These are phyloP conservation scores for Chaetorhynchus papuensis DNA, from an alignment of 2,113 vertebrate genomes.

Conservation along the genomic window DNA sequence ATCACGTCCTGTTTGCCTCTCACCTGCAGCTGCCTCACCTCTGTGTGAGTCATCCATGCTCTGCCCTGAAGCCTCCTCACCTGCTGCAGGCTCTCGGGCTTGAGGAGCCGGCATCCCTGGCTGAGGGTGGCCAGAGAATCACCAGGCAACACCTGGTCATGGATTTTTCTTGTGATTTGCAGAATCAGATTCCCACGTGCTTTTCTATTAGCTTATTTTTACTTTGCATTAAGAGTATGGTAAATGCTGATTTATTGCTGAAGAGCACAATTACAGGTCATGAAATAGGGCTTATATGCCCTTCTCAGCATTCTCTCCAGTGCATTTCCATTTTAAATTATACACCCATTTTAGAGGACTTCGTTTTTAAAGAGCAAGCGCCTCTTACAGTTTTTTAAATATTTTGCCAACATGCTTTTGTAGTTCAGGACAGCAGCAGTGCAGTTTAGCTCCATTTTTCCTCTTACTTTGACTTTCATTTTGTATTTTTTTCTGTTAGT, in stretches of 20 bases:
- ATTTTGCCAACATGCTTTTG: neutral
- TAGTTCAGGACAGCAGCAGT: neutral
- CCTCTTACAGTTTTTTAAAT: neutral
- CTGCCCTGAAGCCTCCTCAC: too few species aligned
- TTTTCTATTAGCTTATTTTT: neutral
- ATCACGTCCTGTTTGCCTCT: too few species aligned
- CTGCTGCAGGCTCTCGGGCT: too few species aligned
- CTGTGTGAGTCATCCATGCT: too few species aligned
- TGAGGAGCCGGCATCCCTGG: too few species aligned
- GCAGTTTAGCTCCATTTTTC: neutral
- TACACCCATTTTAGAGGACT: neutral
- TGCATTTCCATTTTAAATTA: neutral
- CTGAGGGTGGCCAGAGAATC: too few species aligned
- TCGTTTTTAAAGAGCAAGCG: neutral
- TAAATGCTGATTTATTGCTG: neutral
- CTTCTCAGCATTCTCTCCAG: neutral
- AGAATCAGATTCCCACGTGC: neutral
- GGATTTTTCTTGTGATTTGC: neutral
- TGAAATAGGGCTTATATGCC: neutral
- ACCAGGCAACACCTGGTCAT: too few species aligned
- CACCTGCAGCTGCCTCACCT: too few species aligned
- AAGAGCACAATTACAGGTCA: neutral
- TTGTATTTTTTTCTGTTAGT: neutral
- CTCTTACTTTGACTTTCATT: neutral
- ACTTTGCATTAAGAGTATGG: neutral